Evolutionary conservation across 2,888 invertebrate species (phyloP).

Genomic region (Volucella zonaria): DNA sequence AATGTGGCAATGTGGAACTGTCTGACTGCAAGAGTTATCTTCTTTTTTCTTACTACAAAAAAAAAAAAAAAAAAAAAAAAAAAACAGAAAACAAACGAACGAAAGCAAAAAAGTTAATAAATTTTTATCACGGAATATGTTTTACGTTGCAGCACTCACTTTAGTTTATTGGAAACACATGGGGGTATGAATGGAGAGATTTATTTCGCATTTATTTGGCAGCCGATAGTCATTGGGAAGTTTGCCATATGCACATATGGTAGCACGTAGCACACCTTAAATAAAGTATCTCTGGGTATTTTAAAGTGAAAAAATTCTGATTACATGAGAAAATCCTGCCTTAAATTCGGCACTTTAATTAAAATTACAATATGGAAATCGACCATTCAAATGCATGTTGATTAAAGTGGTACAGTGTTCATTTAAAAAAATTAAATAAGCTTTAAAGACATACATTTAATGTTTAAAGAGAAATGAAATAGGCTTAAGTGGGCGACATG

Average conservation of each 20-base stretch:
- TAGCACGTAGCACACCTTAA: constrained; percentile 9
- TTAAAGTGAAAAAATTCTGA: constrained; percentile 40
- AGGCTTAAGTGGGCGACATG: too few relatives aligned
- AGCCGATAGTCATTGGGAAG: constrained; percentile 42
- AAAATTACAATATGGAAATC: constrained; percentile 54
- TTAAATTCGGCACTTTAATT: constrained; percentile 47
- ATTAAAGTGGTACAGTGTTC: too few relatives aligned
- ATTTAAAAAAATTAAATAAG: too few relatives aligned
- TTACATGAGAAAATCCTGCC: constrained; percentile 25
- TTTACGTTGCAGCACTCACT: constrained; percentile 55
- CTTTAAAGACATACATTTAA: too few relatives aligned
- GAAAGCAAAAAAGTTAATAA: constrained; percentile 30
- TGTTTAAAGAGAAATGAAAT: too few relatives aligned
- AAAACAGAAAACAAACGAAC: not conserved
- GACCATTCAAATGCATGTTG: too few relatives aligned
- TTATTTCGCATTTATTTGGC: constrained; percentile 39
- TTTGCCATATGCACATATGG: constrained; percentile 32
- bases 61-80: not conserved
- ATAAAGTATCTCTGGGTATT: constrained; percentile 50
- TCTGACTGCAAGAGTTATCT: too few relatives aligned
- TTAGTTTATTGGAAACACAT: constrained; percentile 45
- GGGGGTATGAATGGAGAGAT: constrained; percentile 27
- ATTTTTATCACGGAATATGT: constrained; percentile 64
- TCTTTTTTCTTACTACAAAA: not conserved
- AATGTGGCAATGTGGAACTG: not conserved